phyloP scores from a whole-genome alignment of 2,888 invertebrate genomes.

The Mythimna lalbum region DNA sequence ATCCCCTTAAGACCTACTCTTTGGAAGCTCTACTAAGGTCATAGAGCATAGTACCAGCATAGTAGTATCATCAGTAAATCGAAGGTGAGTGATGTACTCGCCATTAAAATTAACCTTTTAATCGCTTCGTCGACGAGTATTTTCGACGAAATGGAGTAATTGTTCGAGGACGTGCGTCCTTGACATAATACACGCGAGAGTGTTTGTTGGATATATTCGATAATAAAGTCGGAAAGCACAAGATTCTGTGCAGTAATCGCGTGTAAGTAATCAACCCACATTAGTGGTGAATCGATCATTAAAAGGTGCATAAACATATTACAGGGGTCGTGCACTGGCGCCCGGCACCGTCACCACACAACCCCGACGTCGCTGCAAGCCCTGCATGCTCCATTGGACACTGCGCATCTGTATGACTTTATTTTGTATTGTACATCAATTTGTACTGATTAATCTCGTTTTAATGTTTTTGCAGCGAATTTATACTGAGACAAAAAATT shows the following conservation, averaged over 20 bases:
- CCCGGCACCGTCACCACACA: slow-evolving; percentile 65
- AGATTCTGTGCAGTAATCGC: slow-evolving; percentile 10
- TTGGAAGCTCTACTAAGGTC: no score
- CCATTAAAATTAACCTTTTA: no score
- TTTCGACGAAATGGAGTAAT: no score
- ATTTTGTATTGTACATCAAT: slow-evolving; percentile 31
- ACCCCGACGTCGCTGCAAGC: slow-evolving; percentile 51
- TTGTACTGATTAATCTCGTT: slow-evolving; percentile 6
- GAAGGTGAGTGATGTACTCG: no score
- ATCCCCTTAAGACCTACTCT: no score
- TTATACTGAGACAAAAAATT: no score
- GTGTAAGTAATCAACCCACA: slow-evolving; percentile 30
- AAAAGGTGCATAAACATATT: slow-evolving; percentile 83
- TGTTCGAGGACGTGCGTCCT: no score
- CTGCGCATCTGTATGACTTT: slow-evolving; percentile 47
- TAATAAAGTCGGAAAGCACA: background rate
- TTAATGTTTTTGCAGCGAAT: background rate
- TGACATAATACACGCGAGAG: no score
- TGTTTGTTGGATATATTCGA: no score
- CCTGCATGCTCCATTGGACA: slow-evolving; percentile 60
- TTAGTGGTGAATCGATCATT: slow-evolving; percentile 74
- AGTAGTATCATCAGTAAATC: no score
- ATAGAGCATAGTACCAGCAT: no score
- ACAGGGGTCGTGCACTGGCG: slow-evolving; percentile 71
- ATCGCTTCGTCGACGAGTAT: no score